Conservation (phyloP, 23 tunicate genomes). For the Ascidia mentula region DNA sequence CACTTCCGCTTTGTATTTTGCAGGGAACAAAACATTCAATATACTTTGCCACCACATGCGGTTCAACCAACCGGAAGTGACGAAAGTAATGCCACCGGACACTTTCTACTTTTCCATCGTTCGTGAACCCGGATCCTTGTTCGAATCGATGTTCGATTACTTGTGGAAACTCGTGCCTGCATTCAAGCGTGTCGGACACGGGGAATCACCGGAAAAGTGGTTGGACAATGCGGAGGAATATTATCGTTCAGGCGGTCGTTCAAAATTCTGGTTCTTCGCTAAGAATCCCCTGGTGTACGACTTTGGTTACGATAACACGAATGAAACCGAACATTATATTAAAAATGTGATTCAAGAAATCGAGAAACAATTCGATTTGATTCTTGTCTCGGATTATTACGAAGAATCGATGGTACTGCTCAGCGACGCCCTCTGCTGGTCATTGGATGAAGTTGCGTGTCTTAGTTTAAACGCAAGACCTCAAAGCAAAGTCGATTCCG, state of each 20-base stretch:
- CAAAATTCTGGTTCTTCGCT: slow-evolving; percentile 3
- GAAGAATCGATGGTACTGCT: slow-evolving; percentile 40
- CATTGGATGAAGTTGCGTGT: slow-evolving; percentile 35
- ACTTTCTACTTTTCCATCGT: slow-evolving; percentile 43
- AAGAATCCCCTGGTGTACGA: slow-evolving; percentile 42
- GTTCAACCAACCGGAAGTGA: slow-evolving; percentile 17
- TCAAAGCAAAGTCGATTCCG: slow-evolving; percentile 1
- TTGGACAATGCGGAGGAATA: slow-evolving; percentile 36
- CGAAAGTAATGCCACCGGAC: slow-evolving; percentile 22
- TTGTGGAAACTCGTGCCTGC: slow-evolving; percentile 38
- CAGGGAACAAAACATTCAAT: not conserved
- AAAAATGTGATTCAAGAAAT: slow-evolving; percentile 6
- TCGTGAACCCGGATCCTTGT: slow-evolving; percentile 56
- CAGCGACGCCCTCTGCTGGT: slow-evolving; percentile 37
- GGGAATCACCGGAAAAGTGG: slow-evolving; percentile 40
- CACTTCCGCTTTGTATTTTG: no score
- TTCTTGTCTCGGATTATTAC: slow-evolving; percentile 38
- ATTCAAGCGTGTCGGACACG: slow-evolving; percentile 23
- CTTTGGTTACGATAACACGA: slow-evolving; percentile 28
- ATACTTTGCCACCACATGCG: slow-evolving; percentile 70
- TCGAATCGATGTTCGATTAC: slow-evolving; percentile 53
- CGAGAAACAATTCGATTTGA: slow-evolving; percentile 37
- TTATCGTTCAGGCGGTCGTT: not conserved
- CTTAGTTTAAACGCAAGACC: slow-evolving; percentile 24
- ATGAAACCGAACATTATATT: slow-evolving; percentile 19